phyloP scores from a whole-genome alignment of 1,140 invertebrate genomes.

The Lethrus apterus region DNA sequence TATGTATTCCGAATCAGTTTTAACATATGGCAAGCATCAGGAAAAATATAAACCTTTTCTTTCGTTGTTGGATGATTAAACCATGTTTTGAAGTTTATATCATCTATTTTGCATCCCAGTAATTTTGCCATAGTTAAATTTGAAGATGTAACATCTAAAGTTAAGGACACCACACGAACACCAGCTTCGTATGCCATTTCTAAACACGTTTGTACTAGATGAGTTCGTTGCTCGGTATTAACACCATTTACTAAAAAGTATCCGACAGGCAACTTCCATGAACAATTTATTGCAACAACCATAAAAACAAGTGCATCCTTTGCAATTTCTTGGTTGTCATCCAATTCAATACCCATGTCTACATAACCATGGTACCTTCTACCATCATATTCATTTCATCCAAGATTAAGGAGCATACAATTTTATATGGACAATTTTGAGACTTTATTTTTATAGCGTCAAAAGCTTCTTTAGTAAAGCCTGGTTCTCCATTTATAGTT shows the following conservation, averaged over 20 bases:
- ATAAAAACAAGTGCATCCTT: conserved; percentile 34
- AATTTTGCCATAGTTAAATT: conserved; percentile 19
- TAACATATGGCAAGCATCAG: conserved; percentile 32
- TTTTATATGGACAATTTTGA: neutral
- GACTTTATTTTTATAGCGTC: neutral
- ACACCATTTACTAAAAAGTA: conserved; percentile 32
- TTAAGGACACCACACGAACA: conserved; percentile 24
- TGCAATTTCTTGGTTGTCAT: conserved; percentile 27
- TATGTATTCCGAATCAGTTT: conserved; percentile 37
- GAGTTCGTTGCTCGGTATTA: conserved; percentile 21
- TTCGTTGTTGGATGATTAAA: conserved; percentile 15
- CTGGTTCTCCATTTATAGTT: neutral
- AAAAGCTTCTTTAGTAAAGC: conserved; percentile 9
- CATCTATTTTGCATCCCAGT: conserved; percentile 16
- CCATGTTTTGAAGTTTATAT: conserved; percentile 14
- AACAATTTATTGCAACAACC: conserved; percentile 29
- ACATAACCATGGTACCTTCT: conserved; percentile 26
- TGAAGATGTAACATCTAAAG: conserved; percentile 31
- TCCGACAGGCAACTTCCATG: conserved; percentile 36
- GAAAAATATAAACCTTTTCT: conserved; percentile 22
- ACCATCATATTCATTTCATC: conserved; percentile 25
- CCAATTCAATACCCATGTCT: conserved; percentile 25
- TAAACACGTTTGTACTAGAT: conserved; percentile 24
- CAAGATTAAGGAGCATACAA: no score
- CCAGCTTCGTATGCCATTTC: conserved; percentile 19